A percentile compares a stretch with the other conserved stretches of the same genome.
These are phyloP conservation scores for Myotis daubentonii DNA, from an alignment of 2,797 vertebrate species.

Conservation along the genomic window DNA sequence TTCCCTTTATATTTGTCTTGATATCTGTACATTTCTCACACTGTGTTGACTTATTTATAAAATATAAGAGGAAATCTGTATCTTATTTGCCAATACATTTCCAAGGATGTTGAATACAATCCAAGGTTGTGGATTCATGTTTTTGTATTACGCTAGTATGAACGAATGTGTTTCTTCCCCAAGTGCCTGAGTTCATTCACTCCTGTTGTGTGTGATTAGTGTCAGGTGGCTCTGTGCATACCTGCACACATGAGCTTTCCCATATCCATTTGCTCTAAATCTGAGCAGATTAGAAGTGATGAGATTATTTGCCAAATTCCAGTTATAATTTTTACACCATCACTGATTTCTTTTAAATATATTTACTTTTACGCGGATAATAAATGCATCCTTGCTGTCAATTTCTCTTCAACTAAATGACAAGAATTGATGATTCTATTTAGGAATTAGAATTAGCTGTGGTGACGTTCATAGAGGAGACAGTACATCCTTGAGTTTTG, in stretches of 20 bases:
- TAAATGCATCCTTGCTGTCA: background rate
- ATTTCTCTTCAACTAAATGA: slow-evolving; percentile 6
- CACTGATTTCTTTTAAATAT: background rate
- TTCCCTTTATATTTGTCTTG: background rate
- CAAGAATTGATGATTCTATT: background rate
- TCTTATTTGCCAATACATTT: background rate
- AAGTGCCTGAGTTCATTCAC: background rate
- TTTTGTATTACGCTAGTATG: background rate
- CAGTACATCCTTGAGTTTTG: rapidly evolving
- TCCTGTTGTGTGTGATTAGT: background rate
- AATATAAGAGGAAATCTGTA: background rate
- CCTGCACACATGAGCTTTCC: background rate
- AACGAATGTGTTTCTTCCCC: background rate
- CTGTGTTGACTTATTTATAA: background rate
- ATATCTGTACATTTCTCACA: background rate
- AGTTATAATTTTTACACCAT: background rate
- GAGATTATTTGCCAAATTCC: background rate
- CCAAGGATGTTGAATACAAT: background rate
- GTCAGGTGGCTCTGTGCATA: background rate
- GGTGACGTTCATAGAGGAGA: background rate
- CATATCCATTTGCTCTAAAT: background rate
- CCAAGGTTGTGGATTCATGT: background rate
- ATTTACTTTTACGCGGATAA: background rate
- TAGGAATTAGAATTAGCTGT: background rate
- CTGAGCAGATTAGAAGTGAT: background rate